Evolutionary conservation across 2,888 invertebrate species (phyloP).

Genomic region (Sthenelais limicola): DNA sequence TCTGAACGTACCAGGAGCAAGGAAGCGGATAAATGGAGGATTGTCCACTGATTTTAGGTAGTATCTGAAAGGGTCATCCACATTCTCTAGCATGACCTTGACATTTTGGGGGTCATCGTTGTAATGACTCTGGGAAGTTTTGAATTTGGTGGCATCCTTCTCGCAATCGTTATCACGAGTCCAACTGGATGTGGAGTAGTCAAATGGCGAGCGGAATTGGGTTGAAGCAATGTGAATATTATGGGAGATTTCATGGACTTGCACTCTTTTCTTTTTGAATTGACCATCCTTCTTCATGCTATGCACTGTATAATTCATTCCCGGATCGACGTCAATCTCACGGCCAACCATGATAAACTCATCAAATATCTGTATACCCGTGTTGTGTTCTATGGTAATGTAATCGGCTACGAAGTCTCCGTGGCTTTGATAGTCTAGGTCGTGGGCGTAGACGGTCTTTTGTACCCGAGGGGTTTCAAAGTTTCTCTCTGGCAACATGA

Average conservation of each 20-base stretch:
- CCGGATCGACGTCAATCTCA: constrained; percentile 40
- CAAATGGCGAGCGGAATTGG: constrained; percentile 63
- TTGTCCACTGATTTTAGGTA: constrained; percentile 56
- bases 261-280: constrained; percentile 44
- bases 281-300: constrained; percentile 48
- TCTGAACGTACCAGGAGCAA: constrained; percentile 39
- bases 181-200: constrained; percentile 52
- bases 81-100: constrained; percentile 44
- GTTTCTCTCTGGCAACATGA: constrained; percentile 46
- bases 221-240: constrained; percentile 53
- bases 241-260: constrained; percentile 50
- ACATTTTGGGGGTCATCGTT: constrained; percentile 45
- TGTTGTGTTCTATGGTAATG: constrained; percentile 56
- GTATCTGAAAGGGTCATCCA: constrained; percentile 53
- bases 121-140: constrained; percentile 46
- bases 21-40: constrained; percentile 62
- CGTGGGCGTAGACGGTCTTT: constrained; percentile 48
- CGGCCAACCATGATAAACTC: constrained; percentile 65
- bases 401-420: constrained; percentile 55
- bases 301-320: constrained; percentile 47
- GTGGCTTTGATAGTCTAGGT: constrained; percentile 47
- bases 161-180: constrained; percentile 50
- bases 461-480: constrained; percentile 50
- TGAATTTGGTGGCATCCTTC: constrained; percentile 50
- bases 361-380: constrained; percentile 54